These are phyloP conservation scores for Ichneumon xanthorius DNA, from an alignment of 2,888 invertebrate genomes.

Conservation along the genomic window DNA sequence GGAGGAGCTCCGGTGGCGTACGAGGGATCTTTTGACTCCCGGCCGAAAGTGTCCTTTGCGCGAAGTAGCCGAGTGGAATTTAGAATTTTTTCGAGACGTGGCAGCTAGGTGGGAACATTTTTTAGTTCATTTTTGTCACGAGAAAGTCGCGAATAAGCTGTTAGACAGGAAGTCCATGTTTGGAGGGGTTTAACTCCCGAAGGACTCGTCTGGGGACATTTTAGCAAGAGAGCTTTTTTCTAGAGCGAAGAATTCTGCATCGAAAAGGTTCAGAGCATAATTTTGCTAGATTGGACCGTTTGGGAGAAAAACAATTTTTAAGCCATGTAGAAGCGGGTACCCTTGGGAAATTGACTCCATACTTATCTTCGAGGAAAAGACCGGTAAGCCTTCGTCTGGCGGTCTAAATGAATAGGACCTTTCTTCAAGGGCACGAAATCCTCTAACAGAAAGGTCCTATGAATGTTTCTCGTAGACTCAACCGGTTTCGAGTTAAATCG, in stretches of 20 bases:
- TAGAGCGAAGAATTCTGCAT: background rate
- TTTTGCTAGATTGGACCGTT: background rate
- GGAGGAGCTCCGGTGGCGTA: background rate
- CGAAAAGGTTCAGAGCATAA: background rate
- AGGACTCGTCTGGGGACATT: background rate
- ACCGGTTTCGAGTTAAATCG: background rate
- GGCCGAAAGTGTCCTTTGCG: background rate
- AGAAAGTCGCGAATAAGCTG: background rate
- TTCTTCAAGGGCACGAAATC: background rate
- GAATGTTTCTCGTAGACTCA: background rate
- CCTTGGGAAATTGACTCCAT: background rate
- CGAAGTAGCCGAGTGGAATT: background rate
- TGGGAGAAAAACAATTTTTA: background rate
- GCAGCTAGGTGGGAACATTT: background rate
- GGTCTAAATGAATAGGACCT: constrained; percentile 11
- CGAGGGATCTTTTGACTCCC: background rate
- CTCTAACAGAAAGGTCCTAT: background rate
- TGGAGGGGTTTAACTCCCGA: background rate
- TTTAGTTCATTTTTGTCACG: background rate
- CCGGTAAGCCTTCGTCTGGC: background rate
- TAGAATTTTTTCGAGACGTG: background rate
- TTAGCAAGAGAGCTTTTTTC: background rate
- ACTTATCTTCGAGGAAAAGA: background rate
- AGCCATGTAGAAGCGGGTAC: background rate
- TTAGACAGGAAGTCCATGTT: background rate